A percentile compares a stretch with the other conserved stretches of the same genome.
phyloP scores from a whole-genome alignment of 2,888 invertebrate genomes.

The Rhyacophila evoluta region DNA sequence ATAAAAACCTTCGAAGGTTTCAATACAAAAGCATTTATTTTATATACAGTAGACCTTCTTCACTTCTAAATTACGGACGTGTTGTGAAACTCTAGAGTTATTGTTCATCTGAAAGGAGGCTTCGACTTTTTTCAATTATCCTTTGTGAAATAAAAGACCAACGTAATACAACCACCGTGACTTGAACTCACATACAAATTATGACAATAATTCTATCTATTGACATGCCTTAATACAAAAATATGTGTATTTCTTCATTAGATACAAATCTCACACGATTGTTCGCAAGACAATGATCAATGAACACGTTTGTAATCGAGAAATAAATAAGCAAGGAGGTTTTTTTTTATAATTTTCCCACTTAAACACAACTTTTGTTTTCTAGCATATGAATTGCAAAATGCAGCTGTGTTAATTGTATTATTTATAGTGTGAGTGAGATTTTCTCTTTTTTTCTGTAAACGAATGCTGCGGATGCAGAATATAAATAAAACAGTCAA shows the following conservation, averaged over 20 bases:
- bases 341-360: neutral
- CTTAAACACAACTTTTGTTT: neutral
- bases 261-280: conserved; percentile 22
- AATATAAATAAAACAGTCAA: neutral
- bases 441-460: conserved; percentile 9
- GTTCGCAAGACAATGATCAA: neutral
- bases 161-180: neutral
- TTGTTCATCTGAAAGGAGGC: neutral
- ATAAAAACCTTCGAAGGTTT: too few relatives aligned
- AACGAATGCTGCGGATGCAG: neutral
- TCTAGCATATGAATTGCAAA: neutral
- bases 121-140: neutral
- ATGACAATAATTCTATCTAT: neutral
- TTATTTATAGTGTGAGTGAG: neutral
- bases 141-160: neutral
- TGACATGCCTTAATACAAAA: neutral
- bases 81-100: neutral
- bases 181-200: neutral
- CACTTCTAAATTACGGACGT: too few relatives aligned
- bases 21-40: too few relatives aligned
- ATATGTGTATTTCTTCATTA: neutral
- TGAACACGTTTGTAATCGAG: conserved; percentile 7
- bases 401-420: neutral
- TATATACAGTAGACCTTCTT: too few relatives aligned
- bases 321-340: conserved; percentile 7